Evolutionary conservation across 2,888 invertebrate species (phyloP).

Genomic region (Hypselothyrea guttata): DNA sequence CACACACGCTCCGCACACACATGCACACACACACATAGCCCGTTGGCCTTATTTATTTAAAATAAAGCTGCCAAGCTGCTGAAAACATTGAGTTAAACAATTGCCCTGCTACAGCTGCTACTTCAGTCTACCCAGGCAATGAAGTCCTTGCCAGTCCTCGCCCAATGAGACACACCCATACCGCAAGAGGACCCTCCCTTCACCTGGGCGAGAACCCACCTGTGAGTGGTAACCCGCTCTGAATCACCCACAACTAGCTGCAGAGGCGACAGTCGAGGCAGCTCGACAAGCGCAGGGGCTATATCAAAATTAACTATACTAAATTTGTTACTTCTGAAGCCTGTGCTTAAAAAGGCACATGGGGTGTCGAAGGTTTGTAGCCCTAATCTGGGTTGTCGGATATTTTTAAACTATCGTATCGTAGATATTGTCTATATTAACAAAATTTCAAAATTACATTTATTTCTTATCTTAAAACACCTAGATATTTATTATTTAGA

Average conservation of each 20-base stretch:
- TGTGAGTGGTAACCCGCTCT: slow-evolving; percentile 8
- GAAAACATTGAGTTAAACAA: slow-evolving; percentile 72
- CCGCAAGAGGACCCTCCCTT: slow-evolving; percentile 4
- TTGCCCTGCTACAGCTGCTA: slow-evolving; percentile 32
- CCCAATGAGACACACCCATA: slow-evolving; percentile 1
- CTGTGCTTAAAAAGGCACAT: too few species aligned
- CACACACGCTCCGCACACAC: slow-evolving; percentile 8
- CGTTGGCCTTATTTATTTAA: slow-evolving; percentile 66
- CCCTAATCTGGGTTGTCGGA: too few species aligned
- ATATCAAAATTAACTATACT: too few species aligned
- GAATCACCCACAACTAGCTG: slow-evolving; percentile 2
- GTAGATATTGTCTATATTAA: too few species aligned
- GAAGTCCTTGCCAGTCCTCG: slow-evolving; percentile 24
- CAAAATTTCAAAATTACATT: too few species aligned
- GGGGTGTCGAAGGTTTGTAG: too few species aligned
- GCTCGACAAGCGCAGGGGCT: too few species aligned
- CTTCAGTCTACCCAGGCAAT: slow-evolving; percentile 21
- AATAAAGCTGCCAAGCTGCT: slow-evolving; percentile 67
- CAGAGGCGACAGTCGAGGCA: too few species aligned
- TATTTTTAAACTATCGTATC: too few species aligned
- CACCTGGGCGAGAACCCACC: neutral
- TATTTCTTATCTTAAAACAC: too few species aligned
- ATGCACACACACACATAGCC: slow-evolving; percentile 17
- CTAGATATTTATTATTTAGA: too few species aligned
- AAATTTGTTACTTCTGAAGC: too few species aligned